Percentiles rank a stretch among this genome's conserved stretches.
phyloP scores from a whole-genome alignment of 92 coral and sea anemone genomes.

The Paragorgia papillata region DNA sequence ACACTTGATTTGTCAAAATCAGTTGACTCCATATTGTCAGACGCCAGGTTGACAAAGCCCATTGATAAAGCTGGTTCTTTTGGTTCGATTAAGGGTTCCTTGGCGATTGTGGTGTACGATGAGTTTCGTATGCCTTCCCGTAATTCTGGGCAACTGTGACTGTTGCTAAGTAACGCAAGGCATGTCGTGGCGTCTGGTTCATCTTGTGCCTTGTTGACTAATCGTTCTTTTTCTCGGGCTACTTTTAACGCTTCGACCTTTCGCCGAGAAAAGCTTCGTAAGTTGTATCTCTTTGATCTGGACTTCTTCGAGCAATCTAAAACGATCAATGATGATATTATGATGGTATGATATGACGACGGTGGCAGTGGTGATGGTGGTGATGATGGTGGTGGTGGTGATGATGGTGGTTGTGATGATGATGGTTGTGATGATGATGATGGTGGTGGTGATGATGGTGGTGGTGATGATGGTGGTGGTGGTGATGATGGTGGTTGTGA shows the following conservation, averaged over 20 bases:
- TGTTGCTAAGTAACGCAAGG: conserved; percentile 1
- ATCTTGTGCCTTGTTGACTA: neutral
- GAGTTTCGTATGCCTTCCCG: conserved; percentile 3
- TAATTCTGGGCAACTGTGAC: conserved; percentile 33
- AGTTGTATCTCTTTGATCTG: conserved; percentile 26
- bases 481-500: no score
- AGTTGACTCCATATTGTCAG: neutral
- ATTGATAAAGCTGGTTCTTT: conserved; percentile 20
- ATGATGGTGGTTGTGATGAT: conserved; percentile 12
- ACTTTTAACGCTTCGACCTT: conserved; percentile 22
- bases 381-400: no score
- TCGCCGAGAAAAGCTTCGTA: conserved; percentile 37
- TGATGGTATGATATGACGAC: conserved; percentile 6
- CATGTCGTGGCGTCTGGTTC: neutral
- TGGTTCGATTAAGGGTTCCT: neutral
- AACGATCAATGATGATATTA: neutral
- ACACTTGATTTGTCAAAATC: neutral
- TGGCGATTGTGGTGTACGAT: neutral
- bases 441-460: no score
- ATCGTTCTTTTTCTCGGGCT: neutral
- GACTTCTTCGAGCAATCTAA: conserved; percentile 10
- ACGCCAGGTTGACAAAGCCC: conserved; percentile 36
- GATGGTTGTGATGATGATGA: no score
- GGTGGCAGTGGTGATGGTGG: neutral
- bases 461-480: no score